These are phyloP conservation scores for Bemisia tabaci DNA, from an alignment of 1,140 invertebrate species.

Conservation along the genomic window DNA sequence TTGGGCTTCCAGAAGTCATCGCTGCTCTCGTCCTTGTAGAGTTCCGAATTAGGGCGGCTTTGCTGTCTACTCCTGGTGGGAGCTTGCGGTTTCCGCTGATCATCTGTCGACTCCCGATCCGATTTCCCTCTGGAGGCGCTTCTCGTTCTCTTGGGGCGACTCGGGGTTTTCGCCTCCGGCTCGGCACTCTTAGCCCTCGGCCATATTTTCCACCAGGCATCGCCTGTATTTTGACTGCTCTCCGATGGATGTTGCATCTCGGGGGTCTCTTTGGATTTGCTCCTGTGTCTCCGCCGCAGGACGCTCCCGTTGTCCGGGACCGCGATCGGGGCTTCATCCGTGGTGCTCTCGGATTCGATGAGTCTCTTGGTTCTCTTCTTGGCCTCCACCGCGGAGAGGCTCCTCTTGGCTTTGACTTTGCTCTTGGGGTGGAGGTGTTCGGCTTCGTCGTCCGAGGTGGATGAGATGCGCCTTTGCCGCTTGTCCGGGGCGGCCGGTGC, in stretches of 20 bases:
- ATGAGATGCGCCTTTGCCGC: neutral
- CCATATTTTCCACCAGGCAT: conserved; percentile 1
- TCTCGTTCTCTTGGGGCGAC: neutral
- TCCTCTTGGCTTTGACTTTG: neutral
- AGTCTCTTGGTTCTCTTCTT: neutral
- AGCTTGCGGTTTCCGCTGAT: neutral
- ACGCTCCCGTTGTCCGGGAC: neutral
- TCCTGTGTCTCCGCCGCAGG: neutral
- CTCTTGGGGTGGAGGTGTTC: neutral
- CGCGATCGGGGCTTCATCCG: neutral
- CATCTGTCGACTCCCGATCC: neutral
- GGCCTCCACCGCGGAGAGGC: neutral
- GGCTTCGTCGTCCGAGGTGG: neutral
- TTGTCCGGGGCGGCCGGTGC: conserved; percentile 1
- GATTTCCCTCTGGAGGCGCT: neutral
- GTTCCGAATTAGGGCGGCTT: conserved; percentile 2
- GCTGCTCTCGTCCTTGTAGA: conserved; percentile 13
- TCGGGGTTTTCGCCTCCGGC: conserved; percentile 8
- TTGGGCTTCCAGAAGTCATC: conserved; percentile 22
- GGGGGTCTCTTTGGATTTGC: neutral
- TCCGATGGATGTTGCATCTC: neutral
- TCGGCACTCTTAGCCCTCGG: conserved; percentile 1
- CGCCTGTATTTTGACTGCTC: neutral
- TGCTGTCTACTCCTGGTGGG: neutral
- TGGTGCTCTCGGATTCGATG: neutral